A percentile compares a stretch with the other conserved stretches of the same genome.
phyloP scores from a whole-genome alignment of 2,797 vertebrate species.

The Tokudaia muenninki region DNA sequence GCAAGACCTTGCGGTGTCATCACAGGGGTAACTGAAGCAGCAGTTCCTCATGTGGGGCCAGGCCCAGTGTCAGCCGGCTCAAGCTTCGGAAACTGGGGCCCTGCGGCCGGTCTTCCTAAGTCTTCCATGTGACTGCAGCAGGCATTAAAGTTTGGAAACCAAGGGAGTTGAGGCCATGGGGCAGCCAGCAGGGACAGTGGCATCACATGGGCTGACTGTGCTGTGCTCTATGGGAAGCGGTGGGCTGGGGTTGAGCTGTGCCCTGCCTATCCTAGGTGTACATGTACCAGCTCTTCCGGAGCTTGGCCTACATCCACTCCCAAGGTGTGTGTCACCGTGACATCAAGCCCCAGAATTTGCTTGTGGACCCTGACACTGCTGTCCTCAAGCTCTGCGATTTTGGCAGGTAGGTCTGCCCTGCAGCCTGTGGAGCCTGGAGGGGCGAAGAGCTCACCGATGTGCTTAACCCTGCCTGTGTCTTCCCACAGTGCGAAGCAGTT shows the following conservation, averaged over 20 bases:
- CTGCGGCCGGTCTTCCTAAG: neutral
- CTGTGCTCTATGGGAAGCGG: conserved; percentile 23
- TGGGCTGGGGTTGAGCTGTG: neutral
- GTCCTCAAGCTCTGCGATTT: conserved; percentile 97
- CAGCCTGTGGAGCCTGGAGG: neutral
- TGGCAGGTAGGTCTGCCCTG: conserved; percentile 92
- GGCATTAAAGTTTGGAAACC: neutral
- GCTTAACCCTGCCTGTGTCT: conserved; percentile 62
- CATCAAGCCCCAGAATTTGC: conserved; percentile 97
- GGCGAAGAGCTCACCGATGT: neutral
- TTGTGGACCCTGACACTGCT: conserved; percentile 96
- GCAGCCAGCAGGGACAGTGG: neutral
- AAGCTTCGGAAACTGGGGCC: neutral
- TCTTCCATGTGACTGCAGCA: neutral
- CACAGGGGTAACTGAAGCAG: neutral
- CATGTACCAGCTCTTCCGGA: conserved; percentile 97
- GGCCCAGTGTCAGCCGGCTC: neutral
- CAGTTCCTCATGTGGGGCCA: neutral
- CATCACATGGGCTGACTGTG: conserved; percentile 61
- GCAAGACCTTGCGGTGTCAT: neutral
- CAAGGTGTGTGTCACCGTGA: conserved; percentile 97
- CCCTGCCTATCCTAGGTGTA: conserved; percentile 90
- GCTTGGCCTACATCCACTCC: conserved; percentile 98
- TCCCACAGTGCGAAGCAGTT: conserved; percentile 94
- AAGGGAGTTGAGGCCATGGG: neutral